These are phyloP conservation scores for Ginglymostoma cirratum DNA, from an alignment of 2,113 vertebrate species.

Conservation along the genomic window DNA sequence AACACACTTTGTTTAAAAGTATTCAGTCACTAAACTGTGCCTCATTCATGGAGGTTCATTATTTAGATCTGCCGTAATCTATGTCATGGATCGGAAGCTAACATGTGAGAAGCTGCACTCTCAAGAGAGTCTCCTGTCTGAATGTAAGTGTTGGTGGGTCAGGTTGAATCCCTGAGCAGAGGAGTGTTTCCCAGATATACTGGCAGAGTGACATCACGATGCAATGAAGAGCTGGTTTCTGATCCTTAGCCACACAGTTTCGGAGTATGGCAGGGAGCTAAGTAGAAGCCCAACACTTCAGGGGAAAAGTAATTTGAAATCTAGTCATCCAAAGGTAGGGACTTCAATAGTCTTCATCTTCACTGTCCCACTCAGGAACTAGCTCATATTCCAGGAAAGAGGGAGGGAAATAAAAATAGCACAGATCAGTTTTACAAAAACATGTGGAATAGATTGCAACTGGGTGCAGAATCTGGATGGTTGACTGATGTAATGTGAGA, in stretches of 20 bases:
- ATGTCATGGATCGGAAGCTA: background rate
- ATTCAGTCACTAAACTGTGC: background rate
- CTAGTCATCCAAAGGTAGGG: background rate
- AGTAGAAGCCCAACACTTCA: background rate
- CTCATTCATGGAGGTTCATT: background rate
- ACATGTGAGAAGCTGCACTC: background rate
- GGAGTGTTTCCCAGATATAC: background rate
- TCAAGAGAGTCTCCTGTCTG: background rate
- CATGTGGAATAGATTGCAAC: background rate
- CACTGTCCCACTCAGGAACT: background rate
- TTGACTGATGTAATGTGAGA: background rate
- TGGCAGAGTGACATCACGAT: background rate
- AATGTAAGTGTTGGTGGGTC: background rate
- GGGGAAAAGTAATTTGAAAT: background rate
- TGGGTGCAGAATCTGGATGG: background rate
- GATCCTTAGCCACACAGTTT: background rate
- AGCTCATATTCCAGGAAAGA: background rate
- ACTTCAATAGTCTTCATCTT: background rate
- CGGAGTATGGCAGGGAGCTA: too few relatives aligned
- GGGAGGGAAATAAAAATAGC: background rate
- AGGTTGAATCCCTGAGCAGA: background rate
- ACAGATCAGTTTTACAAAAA: background rate
- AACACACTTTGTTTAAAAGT: background rate
- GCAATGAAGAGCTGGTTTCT: background rate
- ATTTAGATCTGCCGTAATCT: background rate